These are phyloP conservation scores for Pagetopsis macropterus DNA, from an alignment of 2,797 vertebrate species.

Conservation along the genomic window DNA sequence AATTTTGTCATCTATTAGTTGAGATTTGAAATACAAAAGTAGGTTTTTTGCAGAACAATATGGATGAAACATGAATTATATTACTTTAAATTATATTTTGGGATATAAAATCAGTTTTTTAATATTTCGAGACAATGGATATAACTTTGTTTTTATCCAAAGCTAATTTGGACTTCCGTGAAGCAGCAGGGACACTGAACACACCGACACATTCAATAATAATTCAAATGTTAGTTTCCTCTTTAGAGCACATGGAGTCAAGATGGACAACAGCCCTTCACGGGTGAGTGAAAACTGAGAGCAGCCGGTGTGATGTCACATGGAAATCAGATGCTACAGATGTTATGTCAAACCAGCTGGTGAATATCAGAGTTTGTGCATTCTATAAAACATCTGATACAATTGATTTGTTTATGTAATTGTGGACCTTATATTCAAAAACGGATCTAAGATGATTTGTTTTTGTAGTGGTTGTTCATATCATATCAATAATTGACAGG, in stretches of 20 bases:
- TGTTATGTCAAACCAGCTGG: constrained; percentile 46
- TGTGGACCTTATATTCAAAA: not conserved
- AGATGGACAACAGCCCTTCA: constrained; percentile 19
- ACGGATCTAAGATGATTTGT: not conserved
- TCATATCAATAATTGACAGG: constrained; percentile 8
- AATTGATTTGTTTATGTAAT: not conserved
- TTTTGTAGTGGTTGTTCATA: not conserved
- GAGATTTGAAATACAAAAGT: constrained; percentile 18
- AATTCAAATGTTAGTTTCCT: not conserved
- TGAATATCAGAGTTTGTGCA: constrained; percentile 1
- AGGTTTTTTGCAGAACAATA: constrained; percentile 13
- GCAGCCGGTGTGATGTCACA: constrained; percentile 36
- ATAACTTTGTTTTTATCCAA: not conserved
- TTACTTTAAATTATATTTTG: not conserved
- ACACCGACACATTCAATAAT: constrained; percentile 11
- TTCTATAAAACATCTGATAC: not conserved
- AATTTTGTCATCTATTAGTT: not conserved
- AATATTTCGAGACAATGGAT: not conserved
- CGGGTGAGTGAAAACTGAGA: constrained; percentile 46
- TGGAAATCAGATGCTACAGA: constrained; percentile 52
- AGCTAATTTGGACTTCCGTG: not conserved
- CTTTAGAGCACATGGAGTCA: constrained; percentile 45
- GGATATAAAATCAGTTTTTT: not conserved
- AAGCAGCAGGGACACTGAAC: constrained; percentile 4
- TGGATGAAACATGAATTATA: not conserved